phyloP scores from a whole-genome alignment of 1,140 invertebrate genomes.

The Dendroctonus valens region DNA sequence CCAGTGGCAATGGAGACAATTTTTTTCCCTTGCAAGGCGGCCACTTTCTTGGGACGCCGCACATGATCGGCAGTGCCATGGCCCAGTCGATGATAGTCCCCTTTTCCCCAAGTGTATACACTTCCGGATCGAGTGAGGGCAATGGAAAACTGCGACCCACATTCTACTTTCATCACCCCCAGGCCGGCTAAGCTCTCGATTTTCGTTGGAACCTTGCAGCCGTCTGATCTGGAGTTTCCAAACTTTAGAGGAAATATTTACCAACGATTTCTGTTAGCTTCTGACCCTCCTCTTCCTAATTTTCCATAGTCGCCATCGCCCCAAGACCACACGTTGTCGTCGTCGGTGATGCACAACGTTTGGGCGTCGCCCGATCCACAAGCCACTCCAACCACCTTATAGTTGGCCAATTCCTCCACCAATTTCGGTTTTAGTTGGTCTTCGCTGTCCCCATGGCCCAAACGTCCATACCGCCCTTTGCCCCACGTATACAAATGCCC shows the following conservation, averaged over 20 bases:
- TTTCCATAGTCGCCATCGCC: slow-evolving; percentile 98
- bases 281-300: slow-evolving; percentile 81
- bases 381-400: slow-evolving; percentile 86
- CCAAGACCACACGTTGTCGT: slow-evolving; percentile 96
- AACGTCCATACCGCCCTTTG: slow-evolving; percentile 88
- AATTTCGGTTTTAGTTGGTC: slow-evolving; percentile 89
- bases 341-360: slow-evolving; percentile 91
- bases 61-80: slow-evolving; percentile 89
- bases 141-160: slow-evolving; percentile 95
- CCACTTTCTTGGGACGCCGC: slow-evolving; percentile 81
- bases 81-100: slow-evolving; percentile 85
- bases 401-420: slow-evolving; percentile 76
- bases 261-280: no score
- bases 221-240: slow-evolving; percentile 64
- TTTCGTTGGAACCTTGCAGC: slow-evolving; percentile 90
- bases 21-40: slow-evolving; percentile 85
- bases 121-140: slow-evolving; percentile 86
- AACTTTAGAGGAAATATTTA: background rate
- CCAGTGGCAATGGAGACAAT: slow-evolving; percentile 89
- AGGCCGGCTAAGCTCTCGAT: slow-evolving; percentile 90
- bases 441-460: slow-evolving; percentile 92
- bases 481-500: slow-evolving; percentile 95
- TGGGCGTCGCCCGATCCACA: slow-evolving; percentile 95
- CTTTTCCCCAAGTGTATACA: slow-evolving; percentile 94
- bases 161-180: slow-evolving; percentile 93